These are phyloP conservation scores for Sceloporus tristichus DNA, from an alignment of 2,113 vertebrate genomes.

Conservation along the genomic window DNA sequence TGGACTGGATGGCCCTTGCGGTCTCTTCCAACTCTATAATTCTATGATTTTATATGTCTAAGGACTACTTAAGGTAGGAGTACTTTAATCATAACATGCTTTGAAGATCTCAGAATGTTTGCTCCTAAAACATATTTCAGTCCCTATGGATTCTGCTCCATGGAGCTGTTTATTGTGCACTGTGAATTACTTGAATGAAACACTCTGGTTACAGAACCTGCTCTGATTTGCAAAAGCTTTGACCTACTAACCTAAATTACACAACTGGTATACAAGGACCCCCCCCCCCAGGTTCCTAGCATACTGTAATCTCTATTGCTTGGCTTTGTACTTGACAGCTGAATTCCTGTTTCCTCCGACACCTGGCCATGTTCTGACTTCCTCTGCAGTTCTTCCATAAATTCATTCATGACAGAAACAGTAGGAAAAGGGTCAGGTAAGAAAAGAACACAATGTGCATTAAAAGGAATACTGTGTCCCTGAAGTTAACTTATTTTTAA, in stretches of 20 bases:
- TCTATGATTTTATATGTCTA: not conserved
- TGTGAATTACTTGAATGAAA: not conserved
- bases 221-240: not conserved
- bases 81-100: not conserved
- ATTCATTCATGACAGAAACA: not conserved
- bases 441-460: accelerated
- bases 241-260: not conserved
- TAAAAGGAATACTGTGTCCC: accelerated
- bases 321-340: accelerated
- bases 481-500: not conserved
- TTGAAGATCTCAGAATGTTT: not conserved
- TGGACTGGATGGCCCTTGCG: too few relatives aligned
- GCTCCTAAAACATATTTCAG: not conserved
- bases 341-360: not conserved
- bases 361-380: not conserved
- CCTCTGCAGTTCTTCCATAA: not conserved
- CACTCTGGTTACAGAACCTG: not conserved
- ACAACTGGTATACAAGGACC: not conserved
- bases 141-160: not conserved
- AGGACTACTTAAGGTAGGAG: not conserved
- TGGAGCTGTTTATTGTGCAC: not conserved
- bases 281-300: not conserved
- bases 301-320: not conserved
- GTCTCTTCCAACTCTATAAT: too few relatives aligned
- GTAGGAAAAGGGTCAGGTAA: not conserved